A percentile compares a stretch with the other conserved stretches of the same genome.
phyloP scores from a whole-genome alignment of 1,140 invertebrate species.

The Meloidogyne hapla region DNA sequence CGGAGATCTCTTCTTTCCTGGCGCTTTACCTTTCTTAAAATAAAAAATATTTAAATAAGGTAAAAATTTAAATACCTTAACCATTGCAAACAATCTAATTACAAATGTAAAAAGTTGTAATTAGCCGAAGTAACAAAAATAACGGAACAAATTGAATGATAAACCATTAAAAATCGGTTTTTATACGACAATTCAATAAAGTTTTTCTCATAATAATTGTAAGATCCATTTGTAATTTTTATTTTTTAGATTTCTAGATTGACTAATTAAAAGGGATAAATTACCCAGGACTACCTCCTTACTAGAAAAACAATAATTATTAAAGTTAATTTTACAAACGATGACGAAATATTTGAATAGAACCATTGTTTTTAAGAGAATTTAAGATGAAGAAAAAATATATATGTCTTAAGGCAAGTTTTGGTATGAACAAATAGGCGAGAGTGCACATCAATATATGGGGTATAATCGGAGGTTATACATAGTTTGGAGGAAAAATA shows the following conservation, averaged over 20 bases:
- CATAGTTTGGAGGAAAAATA: background rate
- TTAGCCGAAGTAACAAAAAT: too few species aligned
- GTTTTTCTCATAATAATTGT: too few species aligned
- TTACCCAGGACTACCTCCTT: too few species aligned
- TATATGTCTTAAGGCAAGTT: background rate
- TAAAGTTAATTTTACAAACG: background rate
- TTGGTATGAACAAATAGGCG: background rate
- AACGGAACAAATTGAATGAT: too few species aligned
- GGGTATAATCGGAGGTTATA: background rate
- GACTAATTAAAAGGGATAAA: too few species aligned
- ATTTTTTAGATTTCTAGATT: too few species aligned
- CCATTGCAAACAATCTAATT: background rate
- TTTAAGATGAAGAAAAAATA: background rate
- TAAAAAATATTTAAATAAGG: background rate
- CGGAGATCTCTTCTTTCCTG: slow-evolving; percentile 8
- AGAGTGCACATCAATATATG: background rate
- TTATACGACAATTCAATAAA: too few species aligned
- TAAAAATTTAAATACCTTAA: background rate
- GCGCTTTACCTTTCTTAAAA: background rate
- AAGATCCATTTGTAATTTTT: too few species aligned
- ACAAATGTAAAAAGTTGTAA: background rate
- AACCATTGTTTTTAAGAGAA: background rate
- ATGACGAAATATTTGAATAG: background rate
- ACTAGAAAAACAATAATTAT: too few species aligned
- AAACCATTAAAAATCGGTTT: too few species aligned